Conservation (phyloP, 2,888 invertebrate species). For the Bombyx huttoni region DNA sequence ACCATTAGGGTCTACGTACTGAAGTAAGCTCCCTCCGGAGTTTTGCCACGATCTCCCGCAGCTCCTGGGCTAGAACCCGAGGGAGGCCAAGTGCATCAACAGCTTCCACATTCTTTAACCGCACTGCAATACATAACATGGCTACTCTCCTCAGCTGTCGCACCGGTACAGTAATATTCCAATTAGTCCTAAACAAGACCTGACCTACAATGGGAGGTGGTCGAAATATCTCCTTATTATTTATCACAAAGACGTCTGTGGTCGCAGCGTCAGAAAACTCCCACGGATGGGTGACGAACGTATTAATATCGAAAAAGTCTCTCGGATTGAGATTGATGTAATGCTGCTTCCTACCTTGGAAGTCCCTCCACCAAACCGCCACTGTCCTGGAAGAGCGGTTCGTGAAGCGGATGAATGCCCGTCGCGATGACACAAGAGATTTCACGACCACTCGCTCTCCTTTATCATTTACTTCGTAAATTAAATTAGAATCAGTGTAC, state of each 20-base stretch:
- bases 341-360: conserved; percentile 73
- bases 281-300: conserved; percentile 89
- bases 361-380: conserved; percentile 85
- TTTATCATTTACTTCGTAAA: conserved; percentile 42
- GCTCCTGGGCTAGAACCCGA: conserved; percentile 36
- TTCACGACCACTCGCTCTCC: conserved; percentile 38
- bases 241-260: conserved; percentile 75
- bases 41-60: conserved; percentile 22
- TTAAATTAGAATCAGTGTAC: conserved; percentile 19
- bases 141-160: conserved; percentile 57
- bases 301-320: conserved; percentile 76
- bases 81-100: conserved; percentile 55
- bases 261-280: conserved; percentile 81
- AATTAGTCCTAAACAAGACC: conserved; percentile 43
- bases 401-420: conserved; percentile 42
- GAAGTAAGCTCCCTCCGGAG: neutral
- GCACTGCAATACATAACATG: conserved; percentile 51
- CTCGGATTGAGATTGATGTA: conserved; percentile 74
- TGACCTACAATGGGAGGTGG: conserved; percentile 41
- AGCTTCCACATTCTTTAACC: conserved; percentile 29
- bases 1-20: neutral
- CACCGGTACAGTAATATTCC: conserved; percentile 67
- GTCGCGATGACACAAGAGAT: conserved; percentile 32
- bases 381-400: conserved; percentile 51
- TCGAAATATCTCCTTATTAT: conserved; percentile 60